phyloP scores from a whole-genome alignment of 2,797 vertebrate species.

The Paedocypris micromegethes region DNA sequence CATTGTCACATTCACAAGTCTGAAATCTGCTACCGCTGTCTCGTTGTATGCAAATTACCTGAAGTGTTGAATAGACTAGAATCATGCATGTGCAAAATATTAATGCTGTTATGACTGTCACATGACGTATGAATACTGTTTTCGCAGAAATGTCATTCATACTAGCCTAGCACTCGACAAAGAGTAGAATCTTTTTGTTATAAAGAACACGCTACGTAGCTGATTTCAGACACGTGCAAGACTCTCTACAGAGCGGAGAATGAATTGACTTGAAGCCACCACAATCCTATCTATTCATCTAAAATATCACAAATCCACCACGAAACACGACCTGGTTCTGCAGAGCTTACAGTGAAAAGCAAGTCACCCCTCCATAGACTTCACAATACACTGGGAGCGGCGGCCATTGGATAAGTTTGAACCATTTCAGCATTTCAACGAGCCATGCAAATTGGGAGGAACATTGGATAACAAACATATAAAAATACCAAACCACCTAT shows the following conservation, averaged over 20 bases:
- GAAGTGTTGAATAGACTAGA: too few species aligned
- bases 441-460: not conserved
- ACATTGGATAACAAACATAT: not conserved
- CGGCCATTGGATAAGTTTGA: not conserved
- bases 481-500: conserved; percentile 19
- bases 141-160: too few species aligned
- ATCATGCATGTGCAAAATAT: too few species aligned
- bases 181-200: too few species aligned
- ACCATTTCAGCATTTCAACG: not conserved
- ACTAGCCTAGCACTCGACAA: too few species aligned
- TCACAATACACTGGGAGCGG: not conserved
- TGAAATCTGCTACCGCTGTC: too few species aligned
- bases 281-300: not conserved
- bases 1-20: too few species aligned
- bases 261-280: not conserved
- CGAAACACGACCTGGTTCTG: not conserved
- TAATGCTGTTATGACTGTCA: too few species aligned
- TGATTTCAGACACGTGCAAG: too few species aligned
- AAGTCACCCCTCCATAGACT: not conserved
- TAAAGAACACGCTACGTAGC: too few species aligned
- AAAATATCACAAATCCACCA: conserved; percentile 1
- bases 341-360: not conserved
- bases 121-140: too few species aligned
- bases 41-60: too few species aligned
- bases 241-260: not conserved